These are phyloP conservation scores for Xenopus petersii DNA, from an alignment of 2,797 vertebrate species.

Conservation along the genomic window DNA sequence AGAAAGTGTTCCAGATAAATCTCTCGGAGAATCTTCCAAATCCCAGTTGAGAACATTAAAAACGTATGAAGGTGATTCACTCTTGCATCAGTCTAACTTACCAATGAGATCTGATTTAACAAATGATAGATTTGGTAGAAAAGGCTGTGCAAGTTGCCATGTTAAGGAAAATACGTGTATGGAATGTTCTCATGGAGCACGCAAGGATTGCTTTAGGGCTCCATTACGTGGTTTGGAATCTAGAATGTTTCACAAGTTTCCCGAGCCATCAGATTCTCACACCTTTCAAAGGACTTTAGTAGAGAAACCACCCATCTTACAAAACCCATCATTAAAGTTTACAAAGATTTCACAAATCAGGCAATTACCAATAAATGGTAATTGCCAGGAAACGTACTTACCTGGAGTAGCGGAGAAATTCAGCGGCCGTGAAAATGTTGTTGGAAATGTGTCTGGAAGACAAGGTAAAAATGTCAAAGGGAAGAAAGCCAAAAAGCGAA, in stretches of 20 bases:
- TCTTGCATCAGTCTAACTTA: not conserved
- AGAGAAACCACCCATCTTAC: conserved; percentile 47
- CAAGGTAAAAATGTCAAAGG: conserved; percentile 46
- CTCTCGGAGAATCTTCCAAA: not conserved
- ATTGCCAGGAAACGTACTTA: not conserved
- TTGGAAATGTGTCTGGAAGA: conserved; percentile 17
- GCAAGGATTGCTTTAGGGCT: not conserved
- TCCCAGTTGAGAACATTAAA: not conserved
- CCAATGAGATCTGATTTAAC: conserved; percentile 3
- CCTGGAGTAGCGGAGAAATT: no score
- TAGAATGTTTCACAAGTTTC: not conserved
- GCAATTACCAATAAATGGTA: conserved; percentile 18
- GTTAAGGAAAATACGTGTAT: not conserved
- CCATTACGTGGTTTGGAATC: not conserved
- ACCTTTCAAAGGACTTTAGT: conserved; percentile 27
- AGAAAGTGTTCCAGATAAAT: not conserved
- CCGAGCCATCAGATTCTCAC: conserved; percentile 9
- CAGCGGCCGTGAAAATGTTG: not conserved
- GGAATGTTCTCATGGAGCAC: not conserved
- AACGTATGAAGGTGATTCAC: not conserved
- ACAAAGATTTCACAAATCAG: not conserved
- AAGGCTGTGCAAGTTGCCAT: not conserved
- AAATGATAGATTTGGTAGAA: not conserved
- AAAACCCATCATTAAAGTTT: conserved; percentile 4
- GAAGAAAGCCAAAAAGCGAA: conserved; percentile 44